Evolutionary conservation across 2,113 vertebrate genomes (phyloP).

Genomic region (Mustela lutreola): DNA sequence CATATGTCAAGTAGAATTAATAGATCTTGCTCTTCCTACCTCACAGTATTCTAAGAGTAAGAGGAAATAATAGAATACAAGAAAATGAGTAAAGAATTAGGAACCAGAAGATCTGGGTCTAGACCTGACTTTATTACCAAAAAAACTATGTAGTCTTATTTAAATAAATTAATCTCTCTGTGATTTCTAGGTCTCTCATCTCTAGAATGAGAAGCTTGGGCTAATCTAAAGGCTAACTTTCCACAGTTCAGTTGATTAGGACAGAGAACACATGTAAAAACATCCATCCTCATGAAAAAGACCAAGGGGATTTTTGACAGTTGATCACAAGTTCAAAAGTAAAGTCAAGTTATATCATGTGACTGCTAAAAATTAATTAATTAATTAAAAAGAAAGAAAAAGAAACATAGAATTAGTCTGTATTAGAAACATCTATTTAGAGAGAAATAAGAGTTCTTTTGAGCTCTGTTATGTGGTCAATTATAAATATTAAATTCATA

Average conservation of each 20-base stretch:
- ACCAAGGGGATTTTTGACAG: neutral
- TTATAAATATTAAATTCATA: conserved; percentile 10
- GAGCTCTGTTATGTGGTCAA: neutral
- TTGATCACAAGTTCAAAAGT: neutral
- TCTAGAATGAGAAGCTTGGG: conserved; percentile 7
- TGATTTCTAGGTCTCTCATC: neutral
- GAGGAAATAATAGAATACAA: neutral
- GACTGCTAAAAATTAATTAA: conserved; percentile 25
- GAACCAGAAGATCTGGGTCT: neutral
- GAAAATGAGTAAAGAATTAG: neutral
- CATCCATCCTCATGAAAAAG: neutral
- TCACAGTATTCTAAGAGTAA: neutral
- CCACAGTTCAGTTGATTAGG: neutral
- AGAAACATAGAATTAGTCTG: neutral
- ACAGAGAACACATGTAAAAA: neutral
- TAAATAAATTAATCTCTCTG: neutral
- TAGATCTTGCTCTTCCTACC: neutral
- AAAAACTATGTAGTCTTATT: neutral
- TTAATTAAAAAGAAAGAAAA: neutral
- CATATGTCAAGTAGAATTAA: neutral
- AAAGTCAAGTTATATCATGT: neutral
- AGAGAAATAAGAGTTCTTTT: neutral
- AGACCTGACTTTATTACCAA: neutral
- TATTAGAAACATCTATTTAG: neutral
- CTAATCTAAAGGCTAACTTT: neutral